phyloP scores from a whole-genome alignment of 2,888 invertebrate genomes.

The Corythucha ciliata region DNA sequence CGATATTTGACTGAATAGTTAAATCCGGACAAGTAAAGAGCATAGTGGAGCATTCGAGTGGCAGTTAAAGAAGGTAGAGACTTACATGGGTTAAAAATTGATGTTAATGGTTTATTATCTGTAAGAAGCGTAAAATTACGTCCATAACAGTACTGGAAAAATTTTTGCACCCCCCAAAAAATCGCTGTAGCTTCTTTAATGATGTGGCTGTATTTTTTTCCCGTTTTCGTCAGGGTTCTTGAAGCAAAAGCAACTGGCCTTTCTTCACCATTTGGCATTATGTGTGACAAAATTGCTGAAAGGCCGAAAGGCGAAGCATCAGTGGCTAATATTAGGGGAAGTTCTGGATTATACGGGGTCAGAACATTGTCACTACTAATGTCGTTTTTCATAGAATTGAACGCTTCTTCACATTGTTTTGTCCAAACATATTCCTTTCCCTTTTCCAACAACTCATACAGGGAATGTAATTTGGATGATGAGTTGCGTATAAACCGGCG shows the following conservation, averaged over 20 bases:
- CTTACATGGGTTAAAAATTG: conserved; percentile 14
- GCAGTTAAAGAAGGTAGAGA: conserved; percentile 12
- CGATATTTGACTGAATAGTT: conserved; percentile 16
- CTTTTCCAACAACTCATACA: conserved; percentile 9
- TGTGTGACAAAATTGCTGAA: conserved; percentile 13
- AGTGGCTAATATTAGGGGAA: conserved; percentile 11
- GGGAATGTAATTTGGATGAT: neutral
- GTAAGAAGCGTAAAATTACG: conserved; percentile 38
- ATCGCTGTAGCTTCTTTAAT: conserved; percentile 31
- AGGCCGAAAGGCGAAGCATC: conserved; percentile 16
- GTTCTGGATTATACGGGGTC: conserved; percentile 9
- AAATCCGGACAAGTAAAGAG: conserved; percentile 18
- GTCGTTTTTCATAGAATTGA: conserved; percentile 8
- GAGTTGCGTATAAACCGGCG: conserved; percentile 10
- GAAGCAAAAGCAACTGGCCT: conserved; percentile 10
- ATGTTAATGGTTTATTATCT: conserved; percentile 39
- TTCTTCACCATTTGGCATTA: conserved; percentile 1
- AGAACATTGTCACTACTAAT: conserved; percentile 3
- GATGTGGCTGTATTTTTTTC: conserved; percentile 24
- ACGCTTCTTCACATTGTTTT: neutral
- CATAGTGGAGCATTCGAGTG: conserved; percentile 12
- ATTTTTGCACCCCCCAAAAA: conserved; percentile 39
- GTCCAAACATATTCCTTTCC: conserved; percentile 1
- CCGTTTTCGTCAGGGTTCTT: conserved; percentile 6
- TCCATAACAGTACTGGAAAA: conserved; percentile 40